A percentile compares a stretch with the other conserved stretches of the same genome.
Conservation (phyloP, 2,888 invertebrate genomes). For the Dorcus hopei region DNA sequence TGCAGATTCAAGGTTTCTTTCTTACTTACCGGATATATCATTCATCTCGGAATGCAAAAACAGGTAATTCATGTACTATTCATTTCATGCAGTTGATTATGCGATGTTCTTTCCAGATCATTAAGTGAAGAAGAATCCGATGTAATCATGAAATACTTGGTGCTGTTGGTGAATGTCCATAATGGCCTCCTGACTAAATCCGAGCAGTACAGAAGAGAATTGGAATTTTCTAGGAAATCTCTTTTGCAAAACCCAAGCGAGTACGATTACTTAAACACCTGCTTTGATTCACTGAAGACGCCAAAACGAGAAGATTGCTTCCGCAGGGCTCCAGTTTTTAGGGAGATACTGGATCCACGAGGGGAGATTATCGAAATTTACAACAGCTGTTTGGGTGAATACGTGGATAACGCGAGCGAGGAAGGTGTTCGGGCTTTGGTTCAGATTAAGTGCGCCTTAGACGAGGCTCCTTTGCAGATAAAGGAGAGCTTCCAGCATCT, state of each 20-base stretch:
- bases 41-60: conserved; percentile 15
- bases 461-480: conserved; percentile 14
- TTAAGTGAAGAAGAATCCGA: conserved; percentile 12
- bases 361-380: conserved; percentile 15
- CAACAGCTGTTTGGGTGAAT: not conserved
- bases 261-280: conserved; percentile 6
- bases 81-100: no score
- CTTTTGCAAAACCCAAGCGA: conserved; percentile 6
- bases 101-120: no score
- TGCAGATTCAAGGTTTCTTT: conserved; percentile 15
- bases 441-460: conserved; percentile 14
- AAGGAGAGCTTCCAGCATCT: conserved; percentile 11
- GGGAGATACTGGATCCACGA: conserved; percentile 10
- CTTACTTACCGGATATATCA: conserved; percentile 17
- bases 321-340: conserved; percentile 6
- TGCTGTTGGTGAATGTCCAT: conserved; percentile 15
- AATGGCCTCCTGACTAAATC: conserved; percentile 17
- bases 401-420: not conserved
- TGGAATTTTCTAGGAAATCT: conserved; percentile 14
- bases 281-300: conserved; percentile 9
- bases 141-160: conserved; percentile 16
- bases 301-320: conserved; percentile 2
- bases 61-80: not conserved
- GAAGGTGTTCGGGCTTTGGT: conserved; percentile 11
- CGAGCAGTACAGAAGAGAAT: conserved; percentile 16